These are phyloP conservation scores for Sphaerodactylus townsendi DNA, from an alignment of 2,113 vertebrate species.

Conservation along the genomic window DNA sequence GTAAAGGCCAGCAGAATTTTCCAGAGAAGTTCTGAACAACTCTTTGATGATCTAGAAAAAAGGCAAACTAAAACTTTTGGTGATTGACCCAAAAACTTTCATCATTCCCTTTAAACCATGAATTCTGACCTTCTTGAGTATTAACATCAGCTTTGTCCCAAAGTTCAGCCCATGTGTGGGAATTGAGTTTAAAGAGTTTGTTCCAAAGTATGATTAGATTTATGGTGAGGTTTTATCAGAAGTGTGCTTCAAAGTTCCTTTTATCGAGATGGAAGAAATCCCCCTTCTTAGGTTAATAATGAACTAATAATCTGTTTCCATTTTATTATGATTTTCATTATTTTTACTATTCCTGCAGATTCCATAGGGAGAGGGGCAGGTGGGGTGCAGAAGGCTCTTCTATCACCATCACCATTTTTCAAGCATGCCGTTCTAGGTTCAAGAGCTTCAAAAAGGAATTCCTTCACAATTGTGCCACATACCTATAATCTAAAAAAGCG, in stretches of 20 bases:
- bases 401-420: background rate
- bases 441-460: background rate
- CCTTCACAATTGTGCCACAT: constrained; percentile 25
- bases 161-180: background rate
- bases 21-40: background rate
- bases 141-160: background rate
- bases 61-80: background rate
- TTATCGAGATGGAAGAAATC: background rate
- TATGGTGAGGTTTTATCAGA: background rate
- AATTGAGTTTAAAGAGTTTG: background rate
- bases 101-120: background rate
- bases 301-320: rapidly evolving
- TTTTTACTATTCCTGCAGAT: constrained; percentile 17
- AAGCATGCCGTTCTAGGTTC: background rate
- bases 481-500: constrained; percentile 95
- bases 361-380: background rate
- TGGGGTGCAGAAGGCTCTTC: background rate
- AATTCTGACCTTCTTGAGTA: background rate
- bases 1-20: too few species aligned
- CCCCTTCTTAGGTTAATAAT: background rate
- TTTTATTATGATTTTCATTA: constrained; percentile 10
- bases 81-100: background rate
- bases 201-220: background rate
- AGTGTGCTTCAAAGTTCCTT: background rate
- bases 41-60: background rate